Evolutionary conservation across 2,797 vertebrate genomes (phyloP), one percentile per base, ranked within the genome.

Genomic region (Diceros bicornis): DNA sequence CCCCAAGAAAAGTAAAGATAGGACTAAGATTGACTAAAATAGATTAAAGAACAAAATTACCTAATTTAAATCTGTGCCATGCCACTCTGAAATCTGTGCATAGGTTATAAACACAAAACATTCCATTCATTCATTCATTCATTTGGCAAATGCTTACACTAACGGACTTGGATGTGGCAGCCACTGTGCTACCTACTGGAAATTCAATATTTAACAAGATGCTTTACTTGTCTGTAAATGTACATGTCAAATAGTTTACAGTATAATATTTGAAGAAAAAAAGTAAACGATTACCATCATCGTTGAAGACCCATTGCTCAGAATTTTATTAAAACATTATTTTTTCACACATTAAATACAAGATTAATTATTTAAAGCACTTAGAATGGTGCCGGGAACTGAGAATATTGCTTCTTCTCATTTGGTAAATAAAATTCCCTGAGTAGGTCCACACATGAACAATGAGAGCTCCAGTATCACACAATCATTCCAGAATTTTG

Each of bases 181-280:
- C 7, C 55, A 61, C 23, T 25, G 1, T 61, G 37, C 13, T 74
- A 59, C 8, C 14, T 71, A n/a, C 20, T 78, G 34, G 57, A 89
- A 91, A 68, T 44, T 68, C 68, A 69, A 66, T n/a, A 55, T 62
- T 62, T 68, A 82, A 18, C 23, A 96, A 62, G n/a, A 75, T 72
- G 18, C 13, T 69, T 23, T 91, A 69, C 11, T 50, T 77, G 52
- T 20, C 32, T 37, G 4, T 77, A 89, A 47, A 37, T 89, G 8
- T 62, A 62, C 12, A 89, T 78, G 25, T 50, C 27, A 71, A 23
- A 4, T 83, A 87, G 21, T 59, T 87, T 81, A 59, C 9, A 82
- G n/a, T 82, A 87, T 52, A 55, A 83, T 57, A 74, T n/a, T 71
- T 91, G 37, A 93, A 52, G 50, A 20, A n/a, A 69, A 64, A 84